Base-by-base conservation (phyloP, 2,797 vertebrate genomes). In the Poeciliopsis infans region DNA sequence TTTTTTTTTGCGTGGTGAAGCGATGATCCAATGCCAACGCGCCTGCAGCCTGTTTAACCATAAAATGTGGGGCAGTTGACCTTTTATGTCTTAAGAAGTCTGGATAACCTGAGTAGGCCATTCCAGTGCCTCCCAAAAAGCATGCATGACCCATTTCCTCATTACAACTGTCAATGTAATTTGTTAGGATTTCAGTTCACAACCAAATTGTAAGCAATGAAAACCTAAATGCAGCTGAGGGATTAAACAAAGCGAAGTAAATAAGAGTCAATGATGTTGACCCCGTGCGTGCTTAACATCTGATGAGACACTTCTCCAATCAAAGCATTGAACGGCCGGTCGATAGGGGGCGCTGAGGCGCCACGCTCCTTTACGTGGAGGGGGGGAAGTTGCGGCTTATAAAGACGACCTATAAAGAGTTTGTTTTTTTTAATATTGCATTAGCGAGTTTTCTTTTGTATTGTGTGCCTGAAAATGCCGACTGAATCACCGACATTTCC, bases 61-160 rank as follows among this genome's bases (percentile, higher is more conserved):
- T 76, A 72, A 20, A 76, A 78, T 82, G 47, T 28, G 43, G 0
- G 5, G 39, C 79, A 73, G 76, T 89, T 93, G 90, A 92, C 89
- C 91, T 91, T 82, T 76, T 13, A n/a, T 71, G 80, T 64, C 25
- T 45, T 43, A 47, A 31, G 59, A 74, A 7, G 23, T 69, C 57
- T 43, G 64, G 93, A 93, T 92, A 89, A 85, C 84, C n/a, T 87
- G 91, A 69, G 90, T 77, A 93, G 87, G 93, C 90, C 84, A 90
- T 77, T 57, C 72, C 39, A 68, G 59, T 72, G 57, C 43, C 80
- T 72, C 85, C 51, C 78, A 59, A 41, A 51, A 55, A 7, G 23
- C n/a, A 12, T 23, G 1, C 76, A 73, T n/a, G 76, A 20, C n/a
- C 5, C 33, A 66, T 66, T 66, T 39, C 10, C 2, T 23, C 16